Evolutionary conservation across 2,888 invertebrate species (phyloP).

Genomic region (Halocaridina rubra): DNA sequence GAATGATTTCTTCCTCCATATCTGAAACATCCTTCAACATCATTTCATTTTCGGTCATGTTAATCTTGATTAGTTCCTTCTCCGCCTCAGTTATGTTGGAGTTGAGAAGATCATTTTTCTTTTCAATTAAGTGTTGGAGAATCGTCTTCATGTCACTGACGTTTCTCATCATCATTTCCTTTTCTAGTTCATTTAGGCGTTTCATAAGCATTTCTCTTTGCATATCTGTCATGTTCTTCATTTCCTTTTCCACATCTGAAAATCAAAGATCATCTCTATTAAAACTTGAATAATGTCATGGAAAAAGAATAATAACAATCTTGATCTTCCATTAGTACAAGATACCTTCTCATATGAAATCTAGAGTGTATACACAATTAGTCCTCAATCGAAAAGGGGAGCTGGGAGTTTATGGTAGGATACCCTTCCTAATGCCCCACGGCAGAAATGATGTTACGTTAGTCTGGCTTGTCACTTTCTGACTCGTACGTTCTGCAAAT

Average conservation of each 20-base stretch:
- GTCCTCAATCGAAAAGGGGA: too few relatives aligned
- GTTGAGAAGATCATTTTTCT: slow-evolving; percentile 63
- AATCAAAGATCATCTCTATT: too few relatives aligned
- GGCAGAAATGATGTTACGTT: too few relatives aligned
- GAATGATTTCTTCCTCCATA: slow-evolving; percentile 74
- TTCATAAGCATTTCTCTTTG: slow-evolving; percentile 15
- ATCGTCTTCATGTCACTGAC: slow-evolving; percentile 28
- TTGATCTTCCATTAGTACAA: too few relatives aligned
- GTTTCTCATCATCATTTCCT: slow-evolving; percentile 30
- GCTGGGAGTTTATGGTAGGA: too few relatives aligned
- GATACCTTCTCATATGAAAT: too few relatives aligned
- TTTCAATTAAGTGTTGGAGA: background rate
- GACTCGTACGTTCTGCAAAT: too few relatives aligned
- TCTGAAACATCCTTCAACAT: slow-evolving; percentile 71
- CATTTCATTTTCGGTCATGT: slow-evolving; percentile 61
- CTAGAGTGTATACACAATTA: too few relatives aligned
- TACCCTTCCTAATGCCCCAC: too few relatives aligned
- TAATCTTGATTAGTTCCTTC: slow-evolving; percentile 65
- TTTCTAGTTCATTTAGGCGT: background rate
- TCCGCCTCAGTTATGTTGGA: slow-evolving; percentile 63
- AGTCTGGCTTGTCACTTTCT: too few relatives aligned
- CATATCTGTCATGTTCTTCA: slow-evolving; percentile 9
- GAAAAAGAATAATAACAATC: too few relatives aligned
- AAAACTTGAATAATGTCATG: too few relatives aligned
- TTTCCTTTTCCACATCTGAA: slow-evolving; percentile 7